Conservation (phyloP, 2,113 vertebrate species). For the Sceloporus undulatus region DNA sequence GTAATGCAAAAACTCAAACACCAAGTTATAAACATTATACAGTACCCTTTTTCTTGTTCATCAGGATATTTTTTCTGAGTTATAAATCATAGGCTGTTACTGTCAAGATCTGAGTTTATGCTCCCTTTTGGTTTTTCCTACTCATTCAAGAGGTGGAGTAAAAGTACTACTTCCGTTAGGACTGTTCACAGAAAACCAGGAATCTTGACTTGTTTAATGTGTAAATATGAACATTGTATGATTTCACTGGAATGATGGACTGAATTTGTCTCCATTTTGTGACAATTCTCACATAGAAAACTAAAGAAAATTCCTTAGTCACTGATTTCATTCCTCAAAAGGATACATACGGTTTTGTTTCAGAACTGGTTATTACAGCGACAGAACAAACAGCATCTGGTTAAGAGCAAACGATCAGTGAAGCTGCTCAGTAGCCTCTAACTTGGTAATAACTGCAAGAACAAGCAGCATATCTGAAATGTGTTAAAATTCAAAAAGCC, state of each 20-base stretch:
- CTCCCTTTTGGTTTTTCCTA: not conserved
- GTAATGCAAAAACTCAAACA: too few relatives aligned
- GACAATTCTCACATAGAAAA: slow-evolving; percentile 19
- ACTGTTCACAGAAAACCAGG: not conserved
- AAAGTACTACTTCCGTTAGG: not conserved
- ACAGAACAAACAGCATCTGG: not conserved
- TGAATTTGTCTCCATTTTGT: not conserved
- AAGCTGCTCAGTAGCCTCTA: not conserved
- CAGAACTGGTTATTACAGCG: not conserved
- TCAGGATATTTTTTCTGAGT: too few relatives aligned
- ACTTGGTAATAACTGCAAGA: not conserved
- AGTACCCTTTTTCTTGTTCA: too few relatives aligned
- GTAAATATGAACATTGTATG: not conserved
- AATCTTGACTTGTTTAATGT: not conserved
- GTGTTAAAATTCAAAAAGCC: not conserved
- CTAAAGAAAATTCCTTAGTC: fast-evolving
- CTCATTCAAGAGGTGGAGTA: not conserved
- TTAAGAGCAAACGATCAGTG: not conserved
- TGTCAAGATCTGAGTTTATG: too few relatives aligned
- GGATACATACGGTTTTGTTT: slow-evolving; percentile 4
- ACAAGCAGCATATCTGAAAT: not conserved
- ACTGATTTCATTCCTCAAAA: not conserved
- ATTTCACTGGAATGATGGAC: slow-evolving; percentile 5
- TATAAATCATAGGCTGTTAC: too few relatives aligned
- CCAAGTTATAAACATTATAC: too few relatives aligned